Evolutionary conservation across 2,797 vertebrate genomes (phyloP).

Genomic region (Thripadectes ignobilis): DNA sequence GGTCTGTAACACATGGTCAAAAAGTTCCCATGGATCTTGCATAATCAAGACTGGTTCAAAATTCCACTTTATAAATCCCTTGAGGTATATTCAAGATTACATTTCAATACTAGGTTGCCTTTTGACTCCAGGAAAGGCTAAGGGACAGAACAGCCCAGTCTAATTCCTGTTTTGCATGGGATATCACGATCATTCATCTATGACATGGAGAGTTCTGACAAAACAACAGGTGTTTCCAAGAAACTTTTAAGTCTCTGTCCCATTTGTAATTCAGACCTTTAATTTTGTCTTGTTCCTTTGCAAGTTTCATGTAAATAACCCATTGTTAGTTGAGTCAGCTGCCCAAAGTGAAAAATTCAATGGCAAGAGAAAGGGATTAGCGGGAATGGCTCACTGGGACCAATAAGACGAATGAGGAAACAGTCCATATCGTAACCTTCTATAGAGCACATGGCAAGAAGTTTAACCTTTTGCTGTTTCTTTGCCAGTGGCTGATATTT

Average conservation of each 20-base stretch:
- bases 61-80: not conserved
- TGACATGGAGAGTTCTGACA: not conserved
- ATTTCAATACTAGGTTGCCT: not conserved
- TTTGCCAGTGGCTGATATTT: not conserved
- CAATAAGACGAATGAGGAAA: not conserved
- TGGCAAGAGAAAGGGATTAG: constrained; percentile 3
- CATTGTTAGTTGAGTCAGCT: not conserved
- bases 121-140: not conserved
- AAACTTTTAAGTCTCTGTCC: not conserved
- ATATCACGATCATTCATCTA: not conserved
- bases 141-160: not conserved
- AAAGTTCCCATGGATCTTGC: not conserved
- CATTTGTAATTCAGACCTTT: not conserved
- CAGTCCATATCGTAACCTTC: not conserved
- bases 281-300: not conserved
- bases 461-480: constrained; percentile 36
- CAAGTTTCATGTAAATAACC: not conserved
- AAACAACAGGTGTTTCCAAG: not conserved
- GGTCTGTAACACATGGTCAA: not conserved
- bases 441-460: not conserved
- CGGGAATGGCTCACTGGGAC: not conserved
- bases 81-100: not conserved
- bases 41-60: not conserved
- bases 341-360: not conserved
- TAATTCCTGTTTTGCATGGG: not conserved